These are phyloP conservation scores for Pteronura brasiliensis DNA, from an alignment of 2,113 vertebrate genomes.

Conservation along the genomic window DNA sequence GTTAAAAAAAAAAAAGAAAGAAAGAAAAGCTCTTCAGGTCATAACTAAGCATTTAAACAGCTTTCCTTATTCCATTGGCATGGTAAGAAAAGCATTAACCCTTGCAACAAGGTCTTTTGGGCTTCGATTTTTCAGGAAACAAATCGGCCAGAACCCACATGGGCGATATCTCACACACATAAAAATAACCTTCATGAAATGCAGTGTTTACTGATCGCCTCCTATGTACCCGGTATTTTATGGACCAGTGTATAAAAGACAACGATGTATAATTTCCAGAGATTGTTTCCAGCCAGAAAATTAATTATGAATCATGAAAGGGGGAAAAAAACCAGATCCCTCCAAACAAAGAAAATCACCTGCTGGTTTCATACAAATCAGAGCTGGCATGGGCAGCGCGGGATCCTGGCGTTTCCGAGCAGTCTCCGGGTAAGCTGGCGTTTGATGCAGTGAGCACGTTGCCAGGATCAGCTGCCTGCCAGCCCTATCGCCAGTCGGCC, in stretches of 20 bases:
- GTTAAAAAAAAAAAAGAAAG: conserved; percentile 37
- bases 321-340: neutral
- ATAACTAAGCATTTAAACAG: conserved; percentile 2
- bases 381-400: conserved; percentile 20
- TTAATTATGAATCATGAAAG: conserved; percentile 60
- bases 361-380: conserved; percentile 57
- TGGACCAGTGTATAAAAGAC: neutral
- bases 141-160: neutral
- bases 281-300: conserved; percentile 46
- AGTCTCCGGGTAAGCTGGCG: conserved; percentile 61
- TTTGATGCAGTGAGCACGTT: neutral
- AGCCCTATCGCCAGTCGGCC: conserved; percentile 57
- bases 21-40: conserved; percentile 30
- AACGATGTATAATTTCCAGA: conserved; percentile 10
- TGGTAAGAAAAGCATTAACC: neutral
- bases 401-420: conserved; percentile 24
- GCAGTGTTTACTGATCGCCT: neutral
- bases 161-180: neutral
- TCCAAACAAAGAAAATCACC: conserved; percentile 66
- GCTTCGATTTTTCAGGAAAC: neutral
- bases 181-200: neutral
- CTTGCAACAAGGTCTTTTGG: neutral
- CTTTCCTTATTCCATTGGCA: conserved; percentile 22
- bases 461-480: conserved; percentile 58
- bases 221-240: neutral